A percentile compares a stretch with the other conserved stretches of the same genome.
These are phyloP conservation scores for Agriopis marginaria DNA, from an alignment of 2,888 invertebrate genomes.

Conservation along the genomic window DNA sequence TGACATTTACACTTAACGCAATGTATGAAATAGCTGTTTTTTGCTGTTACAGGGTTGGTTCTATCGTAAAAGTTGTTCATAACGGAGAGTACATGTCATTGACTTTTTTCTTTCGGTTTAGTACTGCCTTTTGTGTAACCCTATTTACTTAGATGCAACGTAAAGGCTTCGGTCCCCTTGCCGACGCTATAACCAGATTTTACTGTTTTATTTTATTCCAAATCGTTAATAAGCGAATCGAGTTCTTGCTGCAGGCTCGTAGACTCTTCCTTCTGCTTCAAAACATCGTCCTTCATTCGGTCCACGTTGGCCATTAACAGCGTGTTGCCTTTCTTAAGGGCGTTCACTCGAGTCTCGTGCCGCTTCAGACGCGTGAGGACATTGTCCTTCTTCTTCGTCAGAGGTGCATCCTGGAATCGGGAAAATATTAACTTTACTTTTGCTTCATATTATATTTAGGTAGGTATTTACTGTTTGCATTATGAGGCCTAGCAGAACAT, in stretches of 20 bases:
- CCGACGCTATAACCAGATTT: not conserved
- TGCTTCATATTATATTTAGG: not conserved
- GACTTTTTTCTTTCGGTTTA: too few relatives aligned
- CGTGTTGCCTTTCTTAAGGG: conserved; percentile 95
- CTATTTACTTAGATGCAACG: not conserved
- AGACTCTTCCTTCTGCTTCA: conserved; percentile 93
- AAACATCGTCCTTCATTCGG: conserved; percentile 93
- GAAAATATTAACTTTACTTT: not conserved
- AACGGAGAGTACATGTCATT: too few relatives aligned
- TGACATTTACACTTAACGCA: too few relatives aligned
- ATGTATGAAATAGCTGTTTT: too few relatives aligned
- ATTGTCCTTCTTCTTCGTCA: conserved; percentile 89
- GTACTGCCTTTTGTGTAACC: too few relatives aligned
- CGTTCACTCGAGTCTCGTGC: conserved; percentile 92
- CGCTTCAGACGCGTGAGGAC: conserved; percentile 89
- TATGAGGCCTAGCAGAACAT: too few relatives aligned
- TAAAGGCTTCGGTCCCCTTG: not conserved
- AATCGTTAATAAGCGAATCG: conserved; percentile 94
- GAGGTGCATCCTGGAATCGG: conserved; percentile 87
- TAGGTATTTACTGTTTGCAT: not conserved
- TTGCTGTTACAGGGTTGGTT: too few relatives aligned
- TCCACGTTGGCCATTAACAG: conserved; percentile 95
- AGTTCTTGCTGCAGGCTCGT: conserved; percentile 92
- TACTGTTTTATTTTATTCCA: conserved; percentile 85
- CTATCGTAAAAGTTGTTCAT: too few relatives aligned